These are phyloP conservation scores for Catharus ustulatus DNA, from an alignment of 2,797 vertebrate genomes.

Conservation along the genomic window DNA sequence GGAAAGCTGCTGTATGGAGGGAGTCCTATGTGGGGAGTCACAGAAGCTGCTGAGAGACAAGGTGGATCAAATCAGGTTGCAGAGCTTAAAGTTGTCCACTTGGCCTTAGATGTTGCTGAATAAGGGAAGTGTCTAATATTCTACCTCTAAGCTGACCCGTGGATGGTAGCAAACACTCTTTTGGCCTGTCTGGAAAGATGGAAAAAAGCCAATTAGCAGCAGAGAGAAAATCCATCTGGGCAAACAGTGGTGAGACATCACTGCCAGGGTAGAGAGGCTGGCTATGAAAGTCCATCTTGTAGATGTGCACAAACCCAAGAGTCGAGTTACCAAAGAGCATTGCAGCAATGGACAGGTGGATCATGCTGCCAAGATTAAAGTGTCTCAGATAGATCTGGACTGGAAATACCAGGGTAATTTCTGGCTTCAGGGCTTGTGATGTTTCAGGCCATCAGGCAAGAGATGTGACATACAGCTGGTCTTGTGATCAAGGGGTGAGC, in stretches of 20 bases:
- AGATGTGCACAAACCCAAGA: too few species aligned
- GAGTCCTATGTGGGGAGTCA: fast-evolving
- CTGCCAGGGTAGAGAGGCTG: not conserved
- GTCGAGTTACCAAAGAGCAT: fast-evolving
- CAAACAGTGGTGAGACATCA: not conserved
- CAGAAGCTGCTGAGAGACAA: not conserved
- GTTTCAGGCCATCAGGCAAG: not conserved
- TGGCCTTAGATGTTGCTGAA: fast-evolving
- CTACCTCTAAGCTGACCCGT: fast-evolving
- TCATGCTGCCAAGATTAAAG: not conserved
- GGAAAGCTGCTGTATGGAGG: not conserved
- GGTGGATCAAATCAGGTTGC: not conserved
- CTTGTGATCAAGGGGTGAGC: not conserved
- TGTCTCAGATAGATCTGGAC: not conserved
- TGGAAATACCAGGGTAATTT: not conserved
- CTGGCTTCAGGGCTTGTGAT: not conserved
- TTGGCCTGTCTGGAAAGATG: not conserved
- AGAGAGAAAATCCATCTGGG: not conserved
- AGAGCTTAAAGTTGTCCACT: fast-evolving
- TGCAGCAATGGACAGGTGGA: not conserved
- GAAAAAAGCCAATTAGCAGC: not conserved
- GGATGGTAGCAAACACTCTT: not conserved
- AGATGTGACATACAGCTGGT: fast-evolving
- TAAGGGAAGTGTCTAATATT: not conserved
- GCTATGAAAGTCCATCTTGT: not conserved